phyloP scores from a whole-genome alignment of 2,113 vertebrate species.

The Bos indicus region DNA sequence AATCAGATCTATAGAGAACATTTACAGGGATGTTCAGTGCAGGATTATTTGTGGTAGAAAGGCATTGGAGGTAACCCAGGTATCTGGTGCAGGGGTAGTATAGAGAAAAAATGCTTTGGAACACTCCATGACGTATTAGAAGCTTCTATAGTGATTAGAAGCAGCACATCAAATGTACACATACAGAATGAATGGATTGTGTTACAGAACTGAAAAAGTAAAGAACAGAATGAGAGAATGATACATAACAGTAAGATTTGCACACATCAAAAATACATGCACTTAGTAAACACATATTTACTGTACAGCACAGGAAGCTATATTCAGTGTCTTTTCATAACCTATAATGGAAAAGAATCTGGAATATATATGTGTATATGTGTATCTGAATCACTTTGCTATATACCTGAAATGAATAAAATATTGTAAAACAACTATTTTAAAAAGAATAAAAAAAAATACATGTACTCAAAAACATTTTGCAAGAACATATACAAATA shows the following conservation, averaged over 20 bases:
- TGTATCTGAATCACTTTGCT: not conserved
- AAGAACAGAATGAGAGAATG: not conserved
- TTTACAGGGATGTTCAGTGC: not conserved
- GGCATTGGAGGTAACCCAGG: not conserved
- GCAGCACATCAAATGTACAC: not conserved
- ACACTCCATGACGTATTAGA: not conserved
- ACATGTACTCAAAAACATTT: not conserved
- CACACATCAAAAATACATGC: not conserved
- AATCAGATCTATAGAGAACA: not conserved
- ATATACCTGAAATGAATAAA: not conserved
- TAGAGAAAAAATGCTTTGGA: not conserved
- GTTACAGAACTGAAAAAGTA: not conserved
- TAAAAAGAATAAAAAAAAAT: not conserved
- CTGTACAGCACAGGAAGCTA: not conserved
- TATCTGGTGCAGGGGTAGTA: not conserved
- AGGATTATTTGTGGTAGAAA: not conserved
- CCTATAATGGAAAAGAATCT: not conserved
- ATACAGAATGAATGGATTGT: not conserved
- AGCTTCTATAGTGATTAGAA: not conserved
- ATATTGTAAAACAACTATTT: not conserved
- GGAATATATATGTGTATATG: not conserved
- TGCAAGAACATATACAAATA: not conserved
- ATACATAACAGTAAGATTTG: not conserved
- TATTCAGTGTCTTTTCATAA: not conserved
- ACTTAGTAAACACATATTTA: not conserved